phyloP scores from a whole-genome alignment of 2,797 vertebrate species.

The Ciconia nigra region DNA sequence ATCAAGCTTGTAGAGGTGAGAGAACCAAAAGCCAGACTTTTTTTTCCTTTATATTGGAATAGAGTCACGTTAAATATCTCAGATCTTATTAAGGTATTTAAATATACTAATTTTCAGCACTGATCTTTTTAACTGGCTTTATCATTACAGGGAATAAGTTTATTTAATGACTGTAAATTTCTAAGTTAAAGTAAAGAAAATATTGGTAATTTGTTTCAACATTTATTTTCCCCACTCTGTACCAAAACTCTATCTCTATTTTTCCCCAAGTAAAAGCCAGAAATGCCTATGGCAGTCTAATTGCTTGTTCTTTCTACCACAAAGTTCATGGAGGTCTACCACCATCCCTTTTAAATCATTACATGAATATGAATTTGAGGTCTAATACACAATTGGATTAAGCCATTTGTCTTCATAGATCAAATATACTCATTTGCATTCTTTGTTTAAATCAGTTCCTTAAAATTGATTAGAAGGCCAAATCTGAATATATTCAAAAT shows the following conservation, averaged over 20 bases:
- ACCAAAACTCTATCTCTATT: neutral
- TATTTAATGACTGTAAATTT: neutral
- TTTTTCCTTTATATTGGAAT: neutral
- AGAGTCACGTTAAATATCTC: neutral
- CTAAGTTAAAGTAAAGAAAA: neutral
- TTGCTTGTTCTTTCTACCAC: neutral
- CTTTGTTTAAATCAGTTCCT: neutral
- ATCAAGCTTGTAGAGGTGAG: neutral
- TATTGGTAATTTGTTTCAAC: neutral
- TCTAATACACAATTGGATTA: neutral
- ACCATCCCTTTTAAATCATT: neutral
- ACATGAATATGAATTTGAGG: neutral
- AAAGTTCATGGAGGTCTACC: neutral
- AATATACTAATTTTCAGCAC: neutral
- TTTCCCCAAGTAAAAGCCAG: neutral
- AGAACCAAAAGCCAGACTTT: neutral
- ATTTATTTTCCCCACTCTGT: neutral
- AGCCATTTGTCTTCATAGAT: neutral
- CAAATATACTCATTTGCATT: neutral
- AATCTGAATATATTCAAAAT: neutral
- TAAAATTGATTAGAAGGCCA: neutral
- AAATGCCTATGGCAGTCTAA: neutral
- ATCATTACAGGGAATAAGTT: neutral
- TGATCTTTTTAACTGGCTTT: neutral
- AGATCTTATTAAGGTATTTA: neutral